Evolutionary conservation across 2,113 vertebrate species (phyloP).

Genomic region (Spea multiplicata): DNA sequence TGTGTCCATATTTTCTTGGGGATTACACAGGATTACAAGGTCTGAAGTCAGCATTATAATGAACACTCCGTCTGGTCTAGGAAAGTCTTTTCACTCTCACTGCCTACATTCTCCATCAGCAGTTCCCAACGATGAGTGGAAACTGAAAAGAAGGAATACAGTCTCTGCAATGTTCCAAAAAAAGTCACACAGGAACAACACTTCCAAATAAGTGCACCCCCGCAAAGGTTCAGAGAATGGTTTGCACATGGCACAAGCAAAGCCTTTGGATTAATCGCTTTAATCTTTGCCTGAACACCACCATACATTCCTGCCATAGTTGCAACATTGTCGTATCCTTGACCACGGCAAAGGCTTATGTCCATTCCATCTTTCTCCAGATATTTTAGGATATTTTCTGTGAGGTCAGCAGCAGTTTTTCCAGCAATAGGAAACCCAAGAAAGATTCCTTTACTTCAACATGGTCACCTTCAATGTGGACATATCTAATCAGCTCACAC

Average conservation of each 20-base stretch:
- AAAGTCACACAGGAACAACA: neutral
- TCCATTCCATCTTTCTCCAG: slow-evolving; percentile 1
- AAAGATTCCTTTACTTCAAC: slow-evolving; percentile 3
- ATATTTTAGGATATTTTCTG: slow-evolving; percentile 11
- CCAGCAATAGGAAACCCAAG: slow-evolving; percentile 6
- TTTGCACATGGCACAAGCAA: neutral
- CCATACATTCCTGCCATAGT: slow-evolving; percentile 3
- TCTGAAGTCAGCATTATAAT: slow-evolving; percentile 1
- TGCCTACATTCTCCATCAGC: slow-evolving; percentile 15
- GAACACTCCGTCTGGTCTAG: slow-evolving; percentile 10
- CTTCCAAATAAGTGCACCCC: neutral
- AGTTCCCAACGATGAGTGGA: neutral
- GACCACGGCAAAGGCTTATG: neutral
- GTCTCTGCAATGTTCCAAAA: slow-evolving; percentile 13
- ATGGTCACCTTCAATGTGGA: neutral
- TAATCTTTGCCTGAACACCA: slow-evolving; percentile 6
- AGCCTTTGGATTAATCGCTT: slow-evolving; percentile 4
- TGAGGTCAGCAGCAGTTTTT: slow-evolving; percentile 8
- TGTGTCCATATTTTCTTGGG: slow-evolving; percentile 10
- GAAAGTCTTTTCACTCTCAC: slow-evolving; percentile 22
- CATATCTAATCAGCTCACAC: neutral
- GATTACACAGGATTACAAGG: slow-evolving; percentile 21
- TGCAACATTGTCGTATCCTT: slow-evolving; percentile 4
- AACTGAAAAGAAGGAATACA: slow-evolving; percentile 10
- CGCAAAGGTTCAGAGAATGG: slow-evolving; percentile 15